Percentiles rank a stretch among this genome's conserved stretches.
Conservation (phyloP, 1,140 invertebrate genomes). For the Manduca sexta region DNA sequence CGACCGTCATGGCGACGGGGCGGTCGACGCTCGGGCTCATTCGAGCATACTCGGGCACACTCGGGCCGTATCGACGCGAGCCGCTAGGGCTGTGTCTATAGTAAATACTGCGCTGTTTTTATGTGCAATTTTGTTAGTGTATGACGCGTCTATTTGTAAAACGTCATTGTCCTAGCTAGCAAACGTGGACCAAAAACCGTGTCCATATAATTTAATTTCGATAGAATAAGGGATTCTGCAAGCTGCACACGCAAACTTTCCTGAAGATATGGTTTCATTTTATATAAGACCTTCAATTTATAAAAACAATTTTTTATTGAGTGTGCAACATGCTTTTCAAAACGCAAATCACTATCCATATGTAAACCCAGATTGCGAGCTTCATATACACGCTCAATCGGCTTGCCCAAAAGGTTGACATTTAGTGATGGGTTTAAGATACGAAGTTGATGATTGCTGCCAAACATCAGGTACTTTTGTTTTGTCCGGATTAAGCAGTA, state of each 20-base stretch:
- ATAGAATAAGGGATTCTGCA: slow-evolving; percentile 5
- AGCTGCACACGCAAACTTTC: slow-evolving; percentile 3
- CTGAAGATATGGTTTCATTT: slow-evolving; percentile 4
- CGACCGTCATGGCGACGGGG: too few species aligned
- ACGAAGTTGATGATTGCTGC: slow-evolving; percentile 2
- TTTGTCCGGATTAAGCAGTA: slow-evolving; percentile 2
- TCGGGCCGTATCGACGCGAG: too few species aligned
- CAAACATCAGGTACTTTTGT: slow-evolving; percentile 8
- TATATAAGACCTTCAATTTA: slow-evolving; percentile 7
- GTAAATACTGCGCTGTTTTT: too few species aligned
- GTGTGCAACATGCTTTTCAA: slow-evolving; percentile 4
- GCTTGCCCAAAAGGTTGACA: neutral
- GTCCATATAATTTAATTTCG: slow-evolving; percentile 7
- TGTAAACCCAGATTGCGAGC: slow-evolving; percentile 8
- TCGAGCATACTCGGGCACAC: too few species aligned
- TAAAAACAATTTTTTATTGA: slow-evolving; percentile 7
- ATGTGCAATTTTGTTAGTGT: too few species aligned
- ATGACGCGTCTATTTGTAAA: too few species aligned
- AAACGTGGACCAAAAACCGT: slow-evolving; percentile 7
- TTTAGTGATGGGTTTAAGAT: neutral
- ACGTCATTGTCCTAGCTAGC: neutral
- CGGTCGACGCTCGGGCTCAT: too few species aligned
- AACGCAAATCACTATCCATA: slow-evolving; percentile 5
- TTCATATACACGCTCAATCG: slow-evolving; percentile 2
- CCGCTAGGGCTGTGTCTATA: too few species aligned